A percentile compares a stretch with the other conserved stretches of the same genome.
Evolutionary conservation across 2,113 vertebrate species (phyloP).

Genomic region (Diadophis punctatus): DNA sequence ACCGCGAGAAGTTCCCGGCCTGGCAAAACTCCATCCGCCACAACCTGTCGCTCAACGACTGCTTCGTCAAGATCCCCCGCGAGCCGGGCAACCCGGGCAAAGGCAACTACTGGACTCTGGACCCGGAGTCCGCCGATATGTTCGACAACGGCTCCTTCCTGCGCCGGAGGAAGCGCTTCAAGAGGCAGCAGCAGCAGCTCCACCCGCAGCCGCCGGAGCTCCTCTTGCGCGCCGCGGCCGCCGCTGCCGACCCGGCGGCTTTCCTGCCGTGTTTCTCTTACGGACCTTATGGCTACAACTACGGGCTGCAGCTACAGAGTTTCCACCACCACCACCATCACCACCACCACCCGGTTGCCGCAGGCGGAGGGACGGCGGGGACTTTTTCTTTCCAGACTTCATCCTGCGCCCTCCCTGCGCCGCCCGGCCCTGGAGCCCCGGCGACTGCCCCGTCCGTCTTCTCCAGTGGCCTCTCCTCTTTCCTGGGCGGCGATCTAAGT

Average conservation of each 20-base stretch:
- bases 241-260: slow-evolving; percentile 74
- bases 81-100: slow-evolving; percentile 90
- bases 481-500: slow-evolving; percentile 81
- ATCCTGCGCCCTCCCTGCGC: slow-evolving; percentile 76
- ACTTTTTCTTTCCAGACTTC: slow-evolving; percentile 83
- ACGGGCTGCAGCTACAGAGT: slow-evolving; percentile 89
- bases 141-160: slow-evolving; percentile 93
- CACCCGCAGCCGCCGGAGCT: slow-evolving; percentile 78
- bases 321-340: slow-evolving; percentile 67
- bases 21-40: slow-evolving; percentile 95
- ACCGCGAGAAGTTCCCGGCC: slow-evolving; percentile 91
- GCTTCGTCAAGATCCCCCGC: slow-evolving; percentile 89
- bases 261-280: slow-evolving; percentile 93
- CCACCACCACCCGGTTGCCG: slow-evolving; percentile 23
- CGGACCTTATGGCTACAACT: slow-evolving; percentile 92
- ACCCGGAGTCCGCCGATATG: slow-evolving; percentile 94
- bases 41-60: slow-evolving; percentile 92
- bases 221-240: slow-evolving; percentile 66
- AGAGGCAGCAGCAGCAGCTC: slow-evolving; percentile 80
- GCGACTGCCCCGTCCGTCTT: slow-evolving; percentile 73
- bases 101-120: slow-evolving; percentile 95
- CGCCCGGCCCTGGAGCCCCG: slow-evolving; percentile 73
- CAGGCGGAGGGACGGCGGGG: slow-evolving; percentile 44
- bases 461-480: slow-evolving; percentile 76
- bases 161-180: slow-evolving; percentile 90